phyloP scores from a whole-genome alignment of 2,113 vertebrate genomes.

The Protobothrops flavoviridis region DNA sequence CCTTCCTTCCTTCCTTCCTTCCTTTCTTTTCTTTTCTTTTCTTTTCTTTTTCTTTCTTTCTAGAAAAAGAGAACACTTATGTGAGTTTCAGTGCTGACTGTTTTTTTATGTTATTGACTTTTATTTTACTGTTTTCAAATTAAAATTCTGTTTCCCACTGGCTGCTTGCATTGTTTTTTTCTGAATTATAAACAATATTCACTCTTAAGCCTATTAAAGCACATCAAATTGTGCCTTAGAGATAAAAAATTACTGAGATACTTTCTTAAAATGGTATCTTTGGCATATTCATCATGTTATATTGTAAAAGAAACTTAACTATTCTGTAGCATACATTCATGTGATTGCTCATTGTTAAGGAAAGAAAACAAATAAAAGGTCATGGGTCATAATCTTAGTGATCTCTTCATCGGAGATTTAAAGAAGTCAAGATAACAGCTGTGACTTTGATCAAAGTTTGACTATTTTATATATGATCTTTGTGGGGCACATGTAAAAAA shows the following conservation, averaged over 20 bases:
- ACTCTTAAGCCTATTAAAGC: slow-evolving; percentile 7
- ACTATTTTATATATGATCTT: background rate
- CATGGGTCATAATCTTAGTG: background rate
- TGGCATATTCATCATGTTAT: background rate
- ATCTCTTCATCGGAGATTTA: background rate
- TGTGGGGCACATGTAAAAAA: background rate
- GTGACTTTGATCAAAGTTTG: background rate
- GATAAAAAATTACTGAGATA: background rate
- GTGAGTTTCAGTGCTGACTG: background rate
- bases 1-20: no score
- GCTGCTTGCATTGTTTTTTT: slow-evolving; percentile 6
- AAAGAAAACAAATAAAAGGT: background rate
- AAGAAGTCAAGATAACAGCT: background rate
- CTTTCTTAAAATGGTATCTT: background rate
- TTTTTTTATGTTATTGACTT: background rate
- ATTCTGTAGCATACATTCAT: background rate
- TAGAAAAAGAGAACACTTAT: background rate
- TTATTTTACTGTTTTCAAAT: background rate
- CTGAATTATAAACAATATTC: slow-evolving; percentile 1
- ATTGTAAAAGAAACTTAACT: background rate
- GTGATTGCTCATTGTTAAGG: background rate
- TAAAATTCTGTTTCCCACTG: background rate
- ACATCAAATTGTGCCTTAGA: background rate
- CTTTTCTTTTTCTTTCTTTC: no score
- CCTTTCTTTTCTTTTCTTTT: no score